Base-by-base conservation (phyloP, 35 echinoderm and acorn worm species). In the Diadema setosum region DNA sequence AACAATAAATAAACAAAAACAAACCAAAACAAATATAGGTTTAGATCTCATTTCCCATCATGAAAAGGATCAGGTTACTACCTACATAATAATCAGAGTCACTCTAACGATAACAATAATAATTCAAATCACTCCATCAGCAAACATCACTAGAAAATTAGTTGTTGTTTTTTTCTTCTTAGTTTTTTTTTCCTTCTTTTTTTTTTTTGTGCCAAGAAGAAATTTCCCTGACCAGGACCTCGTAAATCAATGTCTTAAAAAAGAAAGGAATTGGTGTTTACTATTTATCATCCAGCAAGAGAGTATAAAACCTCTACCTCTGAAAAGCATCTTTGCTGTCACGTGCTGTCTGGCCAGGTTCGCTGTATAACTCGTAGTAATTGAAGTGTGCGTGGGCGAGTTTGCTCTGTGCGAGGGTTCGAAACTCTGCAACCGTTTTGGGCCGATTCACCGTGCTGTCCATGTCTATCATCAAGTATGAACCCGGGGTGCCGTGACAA, bases 291-390 rank as follows among this genome's bases (percentile, higher is more conserved):
- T 25, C n/a, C 73, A 21, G 32, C 41, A n/a, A 36, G 5, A 42
- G 23, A 15, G 73, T n/a, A 31, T 42, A 34, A 14, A 30, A 64
- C 0, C 27, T 44, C 9, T 81, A 89, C 87, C 87, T 37, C 58
- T 65, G 39, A 20, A 89, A 89, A 49, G 87, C 87, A 9, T 55
- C 11, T 40, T 57, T 31, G 39, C 73, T 60, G 56, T 89, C 87
- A 1, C 41, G 44, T 4, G 45, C 4, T 24, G 87, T 89, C 56
- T 81, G 50, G 16, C 73, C 73, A 25, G 29, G 14, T 42, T 21
- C 40, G 24, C 35, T 41, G 3, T 15, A 25, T 15, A 78, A 36
- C 40, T 21, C 9, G 34, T 42, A 78, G 44, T 78, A 78, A 5
- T 18, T 78, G 73, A 78, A 78, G n/a, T 35, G 44, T 15, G 73